Conservation (phyloP, 2,888 invertebrate species). For the Idaea straminata region DNA sequence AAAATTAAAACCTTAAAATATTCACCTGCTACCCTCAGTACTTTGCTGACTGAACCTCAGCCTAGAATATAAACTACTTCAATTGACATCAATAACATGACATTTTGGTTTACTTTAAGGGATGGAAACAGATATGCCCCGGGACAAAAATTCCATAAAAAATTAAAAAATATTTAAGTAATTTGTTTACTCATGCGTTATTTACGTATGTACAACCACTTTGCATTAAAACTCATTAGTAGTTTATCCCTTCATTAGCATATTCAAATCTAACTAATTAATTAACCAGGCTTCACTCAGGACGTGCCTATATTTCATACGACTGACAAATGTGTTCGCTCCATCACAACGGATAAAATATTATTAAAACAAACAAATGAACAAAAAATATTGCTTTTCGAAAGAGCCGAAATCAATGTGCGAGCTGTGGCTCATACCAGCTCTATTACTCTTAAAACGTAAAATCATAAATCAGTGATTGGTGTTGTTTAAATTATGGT, state of each 20-base stretch:
- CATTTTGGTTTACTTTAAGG: too few species aligned
- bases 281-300: constrained; percentile 62
- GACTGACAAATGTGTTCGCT: constrained; percentile 77
- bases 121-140: too few species aligned
- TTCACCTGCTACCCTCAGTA: too few species aligned
- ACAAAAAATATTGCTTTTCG: constrained; percentile 76
- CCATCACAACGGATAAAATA: constrained; percentile 79
- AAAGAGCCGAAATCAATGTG: constrained; percentile 80
- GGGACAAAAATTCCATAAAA: too few species aligned
- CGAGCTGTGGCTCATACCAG: constrained; percentile 67
- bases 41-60: too few species aligned
- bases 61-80: too few species aligned
- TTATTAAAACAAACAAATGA: constrained; percentile 80
- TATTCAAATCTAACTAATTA: constrained; percentile 66
- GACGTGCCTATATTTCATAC: constrained; percentile 69
- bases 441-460: constrained; percentile 27
- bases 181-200: too few species aligned
- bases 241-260: constrained; percentile 63
- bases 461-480: constrained; percentile 32
- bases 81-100: too few species aligned
- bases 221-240: constrained; percentile 46
- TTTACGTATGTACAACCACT: constrained; percentile 1
- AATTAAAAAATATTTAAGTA: too few species aligned
- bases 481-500: constrained; percentile 21
- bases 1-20: too few species aligned